phyloP scores from a whole-genome alignment of 2,888 invertebrate species.

The Stegana nigrithorax region DNA sequence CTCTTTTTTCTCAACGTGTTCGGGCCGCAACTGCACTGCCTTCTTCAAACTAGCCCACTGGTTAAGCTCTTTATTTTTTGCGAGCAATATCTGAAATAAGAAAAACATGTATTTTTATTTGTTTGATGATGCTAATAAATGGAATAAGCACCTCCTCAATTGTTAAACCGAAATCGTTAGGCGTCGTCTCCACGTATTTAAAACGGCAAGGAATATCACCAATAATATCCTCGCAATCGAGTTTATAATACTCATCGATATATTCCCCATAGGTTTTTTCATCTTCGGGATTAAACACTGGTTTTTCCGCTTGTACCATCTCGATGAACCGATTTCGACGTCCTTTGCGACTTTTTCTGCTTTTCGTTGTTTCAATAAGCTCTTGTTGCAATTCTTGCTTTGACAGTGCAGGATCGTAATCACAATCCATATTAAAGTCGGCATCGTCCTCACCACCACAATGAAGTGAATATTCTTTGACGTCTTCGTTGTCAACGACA shows the following conservation, averaged over 20 bases:
- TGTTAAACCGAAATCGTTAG: slow-evolving; percentile 91
- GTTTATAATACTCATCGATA: slow-evolving; percentile 93
- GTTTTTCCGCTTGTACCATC: slow-evolving; percentile 81
- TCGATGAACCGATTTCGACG: slow-evolving; percentile 82
- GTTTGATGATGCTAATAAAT: not conserved
- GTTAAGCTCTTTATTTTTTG: slow-evolving; percentile 94
- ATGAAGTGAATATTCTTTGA: slow-evolving; percentile 70
- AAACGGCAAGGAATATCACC: slow-evolving; percentile 92
- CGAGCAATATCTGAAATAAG: slow-evolving; percentile 90
- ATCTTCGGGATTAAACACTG: slow-evolving; percentile 83
- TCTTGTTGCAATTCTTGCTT: slow-evolving; percentile 72
- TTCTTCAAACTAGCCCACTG: slow-evolving; percentile 95
- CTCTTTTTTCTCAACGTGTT: slow-evolving; percentile 84
- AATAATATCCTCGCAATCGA: slow-evolving; percentile 96
- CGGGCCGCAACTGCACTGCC: slow-evolving; percentile 81
- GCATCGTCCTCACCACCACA: slow-evolving; percentile 87
- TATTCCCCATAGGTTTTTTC: slow-evolving; percentile 85
- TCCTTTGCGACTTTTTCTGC: slow-evolving; percentile 73
- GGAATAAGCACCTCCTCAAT: slow-evolving; percentile 82
- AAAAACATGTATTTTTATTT: slow-evolving; percentile 67
- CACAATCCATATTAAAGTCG: slow-evolving; percentile 92
- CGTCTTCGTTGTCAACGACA: slow-evolving; percentile 70
- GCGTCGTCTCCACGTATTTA: slow-evolving; percentile 88
- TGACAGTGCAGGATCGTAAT: slow-evolving; percentile 75
- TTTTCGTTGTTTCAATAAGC: slow-evolving; percentile 72